These are phyloP conservation scores for Perca fluviatilis DNA, from an alignment of 2,113 vertebrate genomes.

Conservation along the genomic window DNA sequence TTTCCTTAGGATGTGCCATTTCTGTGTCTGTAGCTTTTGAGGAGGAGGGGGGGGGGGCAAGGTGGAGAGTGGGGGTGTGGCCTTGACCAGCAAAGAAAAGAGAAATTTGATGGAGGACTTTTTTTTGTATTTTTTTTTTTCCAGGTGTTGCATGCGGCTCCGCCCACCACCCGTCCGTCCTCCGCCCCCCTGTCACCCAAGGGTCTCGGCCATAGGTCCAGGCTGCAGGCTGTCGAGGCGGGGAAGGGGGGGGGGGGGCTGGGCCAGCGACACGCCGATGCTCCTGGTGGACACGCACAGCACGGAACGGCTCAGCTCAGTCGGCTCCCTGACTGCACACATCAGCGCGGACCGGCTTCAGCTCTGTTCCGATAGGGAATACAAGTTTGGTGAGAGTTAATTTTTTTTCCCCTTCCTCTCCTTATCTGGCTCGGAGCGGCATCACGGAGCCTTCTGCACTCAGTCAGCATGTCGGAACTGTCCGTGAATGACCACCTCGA, in stretches of 20 bases:
- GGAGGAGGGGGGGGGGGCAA: no score
- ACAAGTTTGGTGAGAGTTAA: neutral
- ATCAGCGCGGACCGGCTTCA: neutral
- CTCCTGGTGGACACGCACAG: neutral
- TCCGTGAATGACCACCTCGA: conserved; percentile 89
- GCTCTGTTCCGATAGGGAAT: neutral
- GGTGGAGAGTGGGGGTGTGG: no score
- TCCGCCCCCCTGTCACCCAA: neutral
- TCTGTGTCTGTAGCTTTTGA: no score
- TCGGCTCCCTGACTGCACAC: neutral
- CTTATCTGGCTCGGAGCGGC: conserved; percentile 8
- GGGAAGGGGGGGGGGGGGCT: conserved; percentile 6
- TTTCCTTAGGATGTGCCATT: no score
- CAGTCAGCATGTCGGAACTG: conserved; percentile 84
- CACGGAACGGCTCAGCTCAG: neutral
- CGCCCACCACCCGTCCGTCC: conserved; percentile 33
- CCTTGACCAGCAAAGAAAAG: conserved; percentile 3
- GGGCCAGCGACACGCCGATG: conserved; percentile 9
- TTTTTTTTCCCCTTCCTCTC: neutral
- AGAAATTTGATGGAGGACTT: conserved; percentile 3
- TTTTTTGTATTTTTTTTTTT: neutral
- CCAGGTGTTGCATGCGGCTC: conserved; percentile 63
- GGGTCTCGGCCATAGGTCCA: neutral
- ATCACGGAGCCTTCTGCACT: conserved; percentile 11
- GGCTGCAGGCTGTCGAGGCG: conserved; percentile 1